Evolutionary conservation across 2,888 invertebrate species (phyloP).

Genomic region (Drosophila yooni): DNA sequence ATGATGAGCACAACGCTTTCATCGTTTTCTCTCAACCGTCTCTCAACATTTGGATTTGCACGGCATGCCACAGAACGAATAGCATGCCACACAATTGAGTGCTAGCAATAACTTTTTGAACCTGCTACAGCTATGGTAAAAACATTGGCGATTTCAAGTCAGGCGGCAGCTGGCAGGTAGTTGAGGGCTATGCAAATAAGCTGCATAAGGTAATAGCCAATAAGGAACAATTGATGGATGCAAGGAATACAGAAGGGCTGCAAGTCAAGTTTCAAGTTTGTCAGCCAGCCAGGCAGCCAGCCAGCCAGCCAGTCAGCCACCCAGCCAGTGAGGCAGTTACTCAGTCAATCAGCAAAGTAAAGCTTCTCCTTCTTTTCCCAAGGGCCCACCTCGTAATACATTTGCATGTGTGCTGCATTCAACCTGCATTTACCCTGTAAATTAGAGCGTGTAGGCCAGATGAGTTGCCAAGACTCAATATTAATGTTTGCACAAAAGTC

Average conservation of each 20-base stretch:
- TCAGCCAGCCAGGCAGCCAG: neutral
- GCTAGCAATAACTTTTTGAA: conserved; percentile 2
- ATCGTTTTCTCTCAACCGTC: neutral
- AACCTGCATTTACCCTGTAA: conserved; percentile 8
- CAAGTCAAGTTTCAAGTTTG: conserved; percentile 28
- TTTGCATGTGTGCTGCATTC: conserved; percentile 18
- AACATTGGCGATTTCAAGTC: conserved; percentile 16
- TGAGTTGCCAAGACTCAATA: neutral
- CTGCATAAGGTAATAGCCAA: conserved; percentile 25
- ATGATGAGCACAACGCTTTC: neutral
- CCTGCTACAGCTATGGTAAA: neutral
- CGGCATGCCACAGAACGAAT: neutral
- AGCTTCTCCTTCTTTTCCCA: neutral
- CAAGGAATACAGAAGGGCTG: conserved; percentile 7
- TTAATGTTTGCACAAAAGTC: no score
- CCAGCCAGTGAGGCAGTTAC: neutral
- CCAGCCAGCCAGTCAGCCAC: neutral
- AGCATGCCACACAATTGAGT: conserved; percentile 6
- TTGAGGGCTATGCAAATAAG: conserved; percentile 8
- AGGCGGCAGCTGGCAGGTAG: neutral
- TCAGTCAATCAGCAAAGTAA: conserved; percentile 2
- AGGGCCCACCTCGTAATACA: neutral
- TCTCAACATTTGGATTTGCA: neutral
- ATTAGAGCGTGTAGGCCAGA: no score
- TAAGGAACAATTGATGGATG: conserved; percentile 26